phyloP scores from a whole-genome alignment of 2,888 invertebrate species.

The Hedya salicella region DNA sequence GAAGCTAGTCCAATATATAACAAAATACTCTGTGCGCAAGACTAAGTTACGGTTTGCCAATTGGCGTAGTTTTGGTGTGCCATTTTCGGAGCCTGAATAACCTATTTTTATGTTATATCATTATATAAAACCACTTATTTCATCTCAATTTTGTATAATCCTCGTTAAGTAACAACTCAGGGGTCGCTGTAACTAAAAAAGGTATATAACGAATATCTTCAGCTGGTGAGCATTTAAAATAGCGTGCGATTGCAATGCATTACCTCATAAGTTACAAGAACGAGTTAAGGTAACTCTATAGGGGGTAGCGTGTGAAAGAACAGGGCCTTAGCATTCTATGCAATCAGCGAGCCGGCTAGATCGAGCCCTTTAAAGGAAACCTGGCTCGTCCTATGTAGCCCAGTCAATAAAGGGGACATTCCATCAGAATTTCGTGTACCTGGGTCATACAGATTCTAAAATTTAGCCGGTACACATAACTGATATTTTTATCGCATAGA shows the following conservation, averaged over 20 bases:
- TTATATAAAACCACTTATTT: no score
- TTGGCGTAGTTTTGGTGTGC: no score
- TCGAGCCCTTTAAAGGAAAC: slow-evolving; percentile 59
- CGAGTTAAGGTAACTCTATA: slow-evolving; percentile 37
- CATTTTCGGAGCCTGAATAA: no score
- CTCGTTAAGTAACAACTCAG: background rate
- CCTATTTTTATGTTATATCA: no score
- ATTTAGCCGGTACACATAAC: no score
- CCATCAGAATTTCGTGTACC: no score
- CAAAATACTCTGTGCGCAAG: no score
- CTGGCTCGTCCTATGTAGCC: slow-evolving; percentile 44
- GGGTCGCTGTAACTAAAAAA: background rate
- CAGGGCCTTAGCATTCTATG: slow-evolving; percentile 52
- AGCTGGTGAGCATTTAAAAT: slow-evolving; percentile 17
- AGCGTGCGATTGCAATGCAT: slow-evolving; percentile 28
- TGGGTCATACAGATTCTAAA: no score
- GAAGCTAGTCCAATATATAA: no score
- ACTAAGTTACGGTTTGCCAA: no score
- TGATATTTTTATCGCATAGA: no score
- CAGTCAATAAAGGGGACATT: background rate
- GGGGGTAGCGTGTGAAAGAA: slow-evolving; percentile 49
- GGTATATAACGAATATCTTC: slow-evolving; percentile 1
- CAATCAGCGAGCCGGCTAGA: slow-evolving; percentile 53
- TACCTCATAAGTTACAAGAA: slow-evolving; percentile 39
- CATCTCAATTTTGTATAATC: no score